Conservation (phyloP, 2,113 vertebrate genomes). For the Plecturocebus donacophilus region DNA sequence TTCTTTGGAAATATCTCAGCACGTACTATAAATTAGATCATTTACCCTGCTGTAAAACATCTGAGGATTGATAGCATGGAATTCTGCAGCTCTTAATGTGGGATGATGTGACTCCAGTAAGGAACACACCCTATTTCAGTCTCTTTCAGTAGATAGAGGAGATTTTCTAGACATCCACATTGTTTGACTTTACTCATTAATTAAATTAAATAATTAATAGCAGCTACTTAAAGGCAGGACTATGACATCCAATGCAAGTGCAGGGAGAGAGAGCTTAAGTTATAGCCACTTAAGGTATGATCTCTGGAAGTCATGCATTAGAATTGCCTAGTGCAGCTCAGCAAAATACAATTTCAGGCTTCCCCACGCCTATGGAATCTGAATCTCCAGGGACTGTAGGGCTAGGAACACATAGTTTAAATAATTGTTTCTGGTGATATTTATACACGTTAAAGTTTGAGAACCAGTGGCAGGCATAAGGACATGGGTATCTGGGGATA, state of each 20-base stretch:
- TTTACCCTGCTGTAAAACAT: conserved; percentile 7
- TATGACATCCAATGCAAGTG: not conserved
- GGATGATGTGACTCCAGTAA: not conserved
- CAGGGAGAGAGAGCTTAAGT: not conserved
- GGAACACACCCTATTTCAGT: not conserved
- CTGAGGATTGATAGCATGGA: not conserved
- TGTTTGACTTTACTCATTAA: not conserved
- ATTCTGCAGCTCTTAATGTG: conserved; percentile 20
- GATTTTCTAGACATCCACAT: not conserved
- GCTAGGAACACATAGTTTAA: not conserved
- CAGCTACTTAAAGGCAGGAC: not conserved
- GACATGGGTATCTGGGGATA: not conserved
- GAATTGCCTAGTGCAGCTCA: not conserved
- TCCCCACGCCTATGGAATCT: not conserved
- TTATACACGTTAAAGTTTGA: not conserved
- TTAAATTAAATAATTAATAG: not conserved
- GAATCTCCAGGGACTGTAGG: not conserved
- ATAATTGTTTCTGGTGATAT: not conserved
- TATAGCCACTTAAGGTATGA: not conserved
- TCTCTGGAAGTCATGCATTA: not conserved
- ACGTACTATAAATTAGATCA: conserved; percentile 53
- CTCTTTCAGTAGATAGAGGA: not conserved
- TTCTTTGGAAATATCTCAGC: conserved; percentile 45
- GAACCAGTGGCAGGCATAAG: not conserved
- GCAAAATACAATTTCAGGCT: not conserved